Evolutionary conservation across 2,888 invertebrate genomes (phyloP), one percentile per base, ranked within the genome.

Genomic region (Megamerina dolium): DNA sequence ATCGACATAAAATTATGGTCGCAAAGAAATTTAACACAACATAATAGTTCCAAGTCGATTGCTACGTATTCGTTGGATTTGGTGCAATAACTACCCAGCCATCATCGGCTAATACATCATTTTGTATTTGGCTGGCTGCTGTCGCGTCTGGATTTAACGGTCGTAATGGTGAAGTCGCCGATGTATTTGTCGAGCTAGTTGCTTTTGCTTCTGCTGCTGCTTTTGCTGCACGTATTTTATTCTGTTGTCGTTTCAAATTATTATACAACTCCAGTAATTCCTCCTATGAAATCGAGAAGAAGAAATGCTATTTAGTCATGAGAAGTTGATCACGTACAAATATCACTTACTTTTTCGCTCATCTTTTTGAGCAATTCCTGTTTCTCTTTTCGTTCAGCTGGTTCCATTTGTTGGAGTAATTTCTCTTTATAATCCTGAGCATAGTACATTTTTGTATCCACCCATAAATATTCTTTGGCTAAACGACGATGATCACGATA

Each of bases 401-500:
- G 63, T 52, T 68, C 64, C 62, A 72, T 64, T 47, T 61, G 57
- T 33, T 61, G 79, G 53, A 87, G 78, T 50, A 89, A 73, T 61
- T 85, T 83, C 52, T 83, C 81, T 72, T 84, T 87, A 58, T 86
- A 82, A 62, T 87, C 85, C 49, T 83, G 81, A 45, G 89, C 75
- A 60, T 87, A 82, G 27, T 87, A 86, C 48, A 91, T 76, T 73
- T 92, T 88, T 27, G 89, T 88, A 73, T 90, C 88, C 56, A 89
- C 86, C 72, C 85, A 85, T 45, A 92, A 78, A 73, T 89, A 92
- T 71, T 93, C 88, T 69, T 89, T 83, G 44, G 90, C 90, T 54
- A 92, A 73, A 72, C 87, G 78, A 63, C 87, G 87, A 66, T 94
- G 93, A 60, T 92, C 87, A 53, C 91, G 83, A 65, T 87, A 94